Percentiles rank a stretch among this genome's conserved stretches.
These are phyloP conservation scores for Antedon mediterranea DNA, from an alignment of 53 echinoderm and acorn worm genomes.

Conservation along the genomic window DNA sequence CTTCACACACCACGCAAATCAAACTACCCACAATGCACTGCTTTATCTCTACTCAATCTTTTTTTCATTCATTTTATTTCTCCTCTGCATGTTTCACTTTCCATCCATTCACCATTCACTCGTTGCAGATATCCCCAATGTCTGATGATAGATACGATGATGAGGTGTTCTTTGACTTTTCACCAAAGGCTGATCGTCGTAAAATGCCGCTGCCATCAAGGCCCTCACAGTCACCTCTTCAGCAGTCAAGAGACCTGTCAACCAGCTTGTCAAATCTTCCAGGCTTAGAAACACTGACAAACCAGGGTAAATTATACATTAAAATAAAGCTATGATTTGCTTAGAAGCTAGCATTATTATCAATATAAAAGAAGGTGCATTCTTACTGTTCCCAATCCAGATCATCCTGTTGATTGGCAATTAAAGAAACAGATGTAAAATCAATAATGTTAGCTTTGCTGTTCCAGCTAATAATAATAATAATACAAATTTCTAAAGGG, in stretches of 20 bases:
- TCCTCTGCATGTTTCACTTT: slow-evolving; percentile 26
- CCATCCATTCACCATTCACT: background rate
- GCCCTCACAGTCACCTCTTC: slow-evolving; percentile 31
- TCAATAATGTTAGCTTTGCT: no score
- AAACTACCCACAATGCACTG: background rate
- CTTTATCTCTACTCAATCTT: background rate
- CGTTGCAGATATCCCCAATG: slow-evolving; percentile 2
- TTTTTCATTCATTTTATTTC: background rate
- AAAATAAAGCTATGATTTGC: no score
- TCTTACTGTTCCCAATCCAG: no score
- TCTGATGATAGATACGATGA: slow-evolving; percentile 48
- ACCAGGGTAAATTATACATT: background rate
- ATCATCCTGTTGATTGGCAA: no score
- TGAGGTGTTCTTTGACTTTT: slow-evolving; percentile 96
- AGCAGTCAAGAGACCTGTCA: slow-evolving; percentile 20
- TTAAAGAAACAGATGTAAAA: no score
- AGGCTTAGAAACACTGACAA: background rate
- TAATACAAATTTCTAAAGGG: no score
- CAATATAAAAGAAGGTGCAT: no score
- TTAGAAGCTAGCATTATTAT: no score
- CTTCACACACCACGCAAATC: background rate
- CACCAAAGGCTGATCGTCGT: slow-evolving; percentile 56
- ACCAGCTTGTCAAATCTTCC: slow-evolving; percentile 21
- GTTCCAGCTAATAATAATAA: no score
- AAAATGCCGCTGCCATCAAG: slow-evolving; percentile 11